Evolutionary conservation across 2,888 invertebrate genomes (phyloP), one percentile per base, ranked within the genome.

Genomic region (Eristalis intricaria): DNA sequence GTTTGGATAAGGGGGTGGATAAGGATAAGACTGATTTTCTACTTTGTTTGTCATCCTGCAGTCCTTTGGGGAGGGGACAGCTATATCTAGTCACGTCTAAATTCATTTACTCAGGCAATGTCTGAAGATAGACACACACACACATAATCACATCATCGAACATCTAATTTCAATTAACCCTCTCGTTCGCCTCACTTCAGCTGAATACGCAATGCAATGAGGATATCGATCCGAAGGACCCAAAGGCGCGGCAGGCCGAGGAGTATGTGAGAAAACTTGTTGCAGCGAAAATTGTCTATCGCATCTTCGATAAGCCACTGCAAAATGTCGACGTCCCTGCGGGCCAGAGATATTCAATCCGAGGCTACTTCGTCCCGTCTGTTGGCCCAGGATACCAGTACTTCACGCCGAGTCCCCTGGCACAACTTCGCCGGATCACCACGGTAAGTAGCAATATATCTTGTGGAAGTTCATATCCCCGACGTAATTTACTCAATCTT

Each of bases 281-380:
- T 65, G 78, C 80, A 35, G 88, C 90, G 13, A 90, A 90, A 76
- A 90, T 90, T 74, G 90, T 91, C 19, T 91, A 91, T 81, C 89
- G 91, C 22, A 89, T 71, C 66, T 90, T 91, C 29, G 77, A 89
- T 38, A 56, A 43, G 13, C 89, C 90, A 2, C 23, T 91, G 11
- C 89, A 89, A n/a, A 80, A 87, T 76, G 89, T 90, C 0, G 78
- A 89, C 22, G 71, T 90, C 7, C 88, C 89, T 26, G 32, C 60
- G 32, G 89, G 89, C 15, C 90, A 89, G 75, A 77, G 68, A 15
- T 91, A 90, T 82, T 90, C 90, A 35, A 89, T 91, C 22, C 90
- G 90, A 40, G 91, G 91, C 4, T 91, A 90, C 77, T 91, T 91
- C 75, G 76, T 91, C 23, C 90, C 90, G n/a, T 86, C 89, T 5